Evolutionary conservation across 2,797 vertebrate species (phyloP).

Genomic region (Pantherophis alleghaniensis): DNA sequence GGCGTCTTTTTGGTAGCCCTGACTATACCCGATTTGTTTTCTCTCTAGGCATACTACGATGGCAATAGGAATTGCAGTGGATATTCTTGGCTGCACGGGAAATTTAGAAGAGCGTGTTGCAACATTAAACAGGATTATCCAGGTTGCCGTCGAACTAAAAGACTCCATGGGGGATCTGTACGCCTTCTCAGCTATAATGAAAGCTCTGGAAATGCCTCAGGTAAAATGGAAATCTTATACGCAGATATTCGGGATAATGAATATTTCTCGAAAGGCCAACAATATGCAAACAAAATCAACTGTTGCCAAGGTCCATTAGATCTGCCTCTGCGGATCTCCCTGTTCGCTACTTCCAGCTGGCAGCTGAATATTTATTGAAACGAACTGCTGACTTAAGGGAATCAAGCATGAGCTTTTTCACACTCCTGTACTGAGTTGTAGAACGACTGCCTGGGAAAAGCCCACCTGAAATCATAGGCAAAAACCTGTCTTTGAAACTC

Average conservation of each 20-base stretch:
- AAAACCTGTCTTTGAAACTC: background rate
- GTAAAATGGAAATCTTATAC: constrained; percentile 64
- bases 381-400: background rate
- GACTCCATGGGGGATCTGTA: constrained; percentile 92
- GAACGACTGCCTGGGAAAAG: background rate
- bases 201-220: constrained; percentile 97
- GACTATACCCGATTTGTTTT: background rate
- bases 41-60: constrained; percentile 87
- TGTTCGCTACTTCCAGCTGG: background rate
- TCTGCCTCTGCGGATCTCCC: background rate
- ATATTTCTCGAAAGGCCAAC: background rate
- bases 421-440: background rate
- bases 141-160: constrained; percentile 91
- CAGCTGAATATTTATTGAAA: background rate
- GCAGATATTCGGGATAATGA: background rate
- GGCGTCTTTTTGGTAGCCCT: background rate
- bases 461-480: background rate
- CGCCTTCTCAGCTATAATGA: constrained; percentile 95
- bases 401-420: background rate
- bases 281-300: background rate
- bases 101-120: constrained; percentile 86
- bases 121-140: constrained; percentile 90
- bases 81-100: constrained; percentile 93
- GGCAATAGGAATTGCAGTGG: constrained; percentile 94
- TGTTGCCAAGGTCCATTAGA: background rate